Percentiles rank a stretch among this genome's conserved stretches.
These are phyloP conservation scores for Dryadula phaetusa DNA, from an alignment of 2,888 invertebrate genomes.

Conservation along the genomic window DNA sequence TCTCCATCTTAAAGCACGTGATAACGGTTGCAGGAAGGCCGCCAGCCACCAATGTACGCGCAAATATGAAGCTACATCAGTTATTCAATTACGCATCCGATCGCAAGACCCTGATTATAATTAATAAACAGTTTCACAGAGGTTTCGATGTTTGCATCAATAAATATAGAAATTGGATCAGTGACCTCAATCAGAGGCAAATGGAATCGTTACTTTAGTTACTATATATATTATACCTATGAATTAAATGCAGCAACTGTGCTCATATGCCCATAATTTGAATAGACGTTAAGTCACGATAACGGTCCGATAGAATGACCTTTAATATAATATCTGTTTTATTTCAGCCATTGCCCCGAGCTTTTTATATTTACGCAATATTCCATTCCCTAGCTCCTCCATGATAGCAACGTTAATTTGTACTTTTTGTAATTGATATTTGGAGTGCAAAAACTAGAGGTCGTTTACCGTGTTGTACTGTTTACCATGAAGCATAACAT, in stretches of 20 bases:
- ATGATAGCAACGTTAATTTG: constrained; percentile 30
- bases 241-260: constrained; percentile 31
- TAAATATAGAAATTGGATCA: constrained; percentile 41
- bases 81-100: constrained; percentile 30
- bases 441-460: constrained; percentile 32
- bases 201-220: constrained; percentile 10
- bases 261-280: constrained; percentile 35
- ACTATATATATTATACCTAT: constrained; percentile 21
- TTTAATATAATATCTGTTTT: constrained; percentile 45
- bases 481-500: background rate
- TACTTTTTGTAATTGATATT: constrained; percentile 33
- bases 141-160: constrained; percentile 36
- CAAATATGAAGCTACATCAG: constrained; percentile 21
- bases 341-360: constrained; percentile 44
- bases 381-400: constrained; percentile 38
- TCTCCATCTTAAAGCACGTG: constrained; percentile 31
- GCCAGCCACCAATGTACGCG: constrained; percentile 11
- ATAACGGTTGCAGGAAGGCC: constrained; percentile 30
- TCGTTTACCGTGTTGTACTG: constrained; percentile 25
- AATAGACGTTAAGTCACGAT: constrained; percentile 43
- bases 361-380: constrained; percentile 46
- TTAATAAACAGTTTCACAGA: constrained; percentile 39
- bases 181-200: constrained; percentile 28
- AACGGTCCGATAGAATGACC: constrained; percentile 46
- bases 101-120: constrained; percentile 35